Conservation (phyloP, 2,113 vertebrate genomes). For the Callochromis pleurospilus region DNA sequence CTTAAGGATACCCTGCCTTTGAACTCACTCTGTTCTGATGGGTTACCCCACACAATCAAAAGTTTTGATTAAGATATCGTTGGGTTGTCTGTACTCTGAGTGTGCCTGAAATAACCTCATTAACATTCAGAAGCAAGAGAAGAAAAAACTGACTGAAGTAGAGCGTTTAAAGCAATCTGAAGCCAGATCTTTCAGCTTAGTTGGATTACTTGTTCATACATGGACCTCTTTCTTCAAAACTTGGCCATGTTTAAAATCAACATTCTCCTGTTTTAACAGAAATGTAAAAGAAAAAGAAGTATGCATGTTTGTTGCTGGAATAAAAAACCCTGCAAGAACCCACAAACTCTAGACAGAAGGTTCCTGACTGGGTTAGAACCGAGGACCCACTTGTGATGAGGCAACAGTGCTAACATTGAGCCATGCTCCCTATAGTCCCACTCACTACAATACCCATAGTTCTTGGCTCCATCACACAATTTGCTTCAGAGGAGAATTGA, state of each 20-base stretch:
- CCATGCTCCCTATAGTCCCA: neutral
- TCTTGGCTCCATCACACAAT: neutral
- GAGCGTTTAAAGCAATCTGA: neutral
- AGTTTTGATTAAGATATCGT: rapidly evolving
- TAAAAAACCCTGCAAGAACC: neutral
- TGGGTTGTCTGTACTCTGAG: neutral
- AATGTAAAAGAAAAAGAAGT: neutral
- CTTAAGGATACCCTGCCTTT: rapidly evolving
- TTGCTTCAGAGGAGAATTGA: neutral
- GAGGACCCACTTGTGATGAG: neutral
- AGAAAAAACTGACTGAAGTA: neutral
- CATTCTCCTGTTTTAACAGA: neutral
- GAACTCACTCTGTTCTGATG: neutral
- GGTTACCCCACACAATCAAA: neutral
- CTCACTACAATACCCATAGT: neutral
- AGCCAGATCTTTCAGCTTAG: neutral
- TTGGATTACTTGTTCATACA: neutral
- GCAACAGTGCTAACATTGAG: neutral
- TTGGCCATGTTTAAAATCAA: neutral
- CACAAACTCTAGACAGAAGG: neutral
- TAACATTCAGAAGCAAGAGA: neutral
- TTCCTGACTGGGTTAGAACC: rapidly evolving
- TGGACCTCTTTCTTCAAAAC: neutral
- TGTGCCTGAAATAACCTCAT: neutral
- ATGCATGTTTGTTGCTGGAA: neutral